A percentile compares a stretch with the other conserved stretches of the same genome.
Evolutionary conservation across 2,888 invertebrate species (phyloP).

Genomic region (Penaeus monodon): DNA sequence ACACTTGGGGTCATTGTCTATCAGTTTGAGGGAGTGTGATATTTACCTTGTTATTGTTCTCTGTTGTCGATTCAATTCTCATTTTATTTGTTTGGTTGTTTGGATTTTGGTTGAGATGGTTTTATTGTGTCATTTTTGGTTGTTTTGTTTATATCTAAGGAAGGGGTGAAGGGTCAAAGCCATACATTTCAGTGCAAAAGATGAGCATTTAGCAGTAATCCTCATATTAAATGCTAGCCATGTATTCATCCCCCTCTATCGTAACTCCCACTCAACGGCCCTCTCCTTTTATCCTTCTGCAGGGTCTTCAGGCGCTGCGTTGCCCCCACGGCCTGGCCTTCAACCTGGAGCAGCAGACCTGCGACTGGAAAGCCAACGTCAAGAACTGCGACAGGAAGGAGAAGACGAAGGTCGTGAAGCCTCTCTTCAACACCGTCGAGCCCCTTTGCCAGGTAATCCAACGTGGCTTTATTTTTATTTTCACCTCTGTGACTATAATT

Average conservation of each 20-base stretch:
- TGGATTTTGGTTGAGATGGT: too few species aligned
- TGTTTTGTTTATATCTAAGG: too few species aligned
- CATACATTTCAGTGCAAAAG: too few species aligned
- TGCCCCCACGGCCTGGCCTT: slow-evolving; percentile 93
- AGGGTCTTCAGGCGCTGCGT: slow-evolving; percentile 92
- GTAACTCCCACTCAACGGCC: background rate
- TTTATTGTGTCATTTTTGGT: too few species aligned
- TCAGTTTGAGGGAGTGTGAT: too few species aligned
- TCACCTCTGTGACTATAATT: background rate
- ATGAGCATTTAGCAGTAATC: background rate
- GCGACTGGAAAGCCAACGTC: slow-evolving; percentile 94
- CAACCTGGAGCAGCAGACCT: slow-evolving; percentile 94
- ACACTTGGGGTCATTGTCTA: too few species aligned
- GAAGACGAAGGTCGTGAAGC: slow-evolving; percentile 89
- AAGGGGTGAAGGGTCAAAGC: too few species aligned
- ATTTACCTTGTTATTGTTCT: too few species aligned
- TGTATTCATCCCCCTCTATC: background rate
- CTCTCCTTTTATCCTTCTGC: slow-evolving; percentile 66
- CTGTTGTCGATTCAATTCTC: too few species aligned
- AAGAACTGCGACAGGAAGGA: slow-evolving; percentile 91
- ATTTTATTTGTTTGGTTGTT: too few species aligned
- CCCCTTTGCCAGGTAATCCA: slow-evolving; percentile 78
- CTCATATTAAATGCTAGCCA: background rate
- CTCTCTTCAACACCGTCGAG: slow-evolving; percentile 88
- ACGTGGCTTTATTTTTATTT: background rate